Percentiles rank a stretch among this genome's conserved stretches.
Evolutionary conservation across 2,797 vertebrate species (phyloP).

Genomic region (Rhabdophis nuchalis): DNA sequence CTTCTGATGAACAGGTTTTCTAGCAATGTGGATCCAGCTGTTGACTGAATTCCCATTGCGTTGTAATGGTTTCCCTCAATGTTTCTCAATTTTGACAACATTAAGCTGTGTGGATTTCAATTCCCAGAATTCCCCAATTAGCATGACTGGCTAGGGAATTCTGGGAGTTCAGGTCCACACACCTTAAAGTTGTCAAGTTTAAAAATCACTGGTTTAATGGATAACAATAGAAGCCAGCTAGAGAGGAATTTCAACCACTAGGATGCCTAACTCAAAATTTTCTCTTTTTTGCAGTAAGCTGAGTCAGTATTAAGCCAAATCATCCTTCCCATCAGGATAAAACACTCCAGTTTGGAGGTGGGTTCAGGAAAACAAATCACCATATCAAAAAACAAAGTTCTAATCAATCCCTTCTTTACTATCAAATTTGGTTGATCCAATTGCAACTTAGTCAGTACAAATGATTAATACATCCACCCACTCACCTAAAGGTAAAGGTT

Average conservation of each 20-base stretch:
- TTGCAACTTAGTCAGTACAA: neutral
- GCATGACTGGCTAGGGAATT: neutral
- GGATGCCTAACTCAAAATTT: neutral
- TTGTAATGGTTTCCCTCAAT: neutral
- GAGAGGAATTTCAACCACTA: neutral
- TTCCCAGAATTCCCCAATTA: neutral
- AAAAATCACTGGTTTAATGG: neutral
- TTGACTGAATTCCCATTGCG: constrained; percentile 19
- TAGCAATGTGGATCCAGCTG: constrained; percentile 34
- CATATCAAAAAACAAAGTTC: neutral
- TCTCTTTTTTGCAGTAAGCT: constrained; percentile 8
- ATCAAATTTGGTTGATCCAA: neutral
- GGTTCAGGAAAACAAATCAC: neutral
- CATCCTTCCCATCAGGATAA: neutral
- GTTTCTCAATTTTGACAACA: neutral
- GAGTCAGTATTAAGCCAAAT: neutral
- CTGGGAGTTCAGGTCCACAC: neutral
- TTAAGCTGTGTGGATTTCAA: neutral
- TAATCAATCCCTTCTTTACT: neutral
- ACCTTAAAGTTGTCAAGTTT: neutral
- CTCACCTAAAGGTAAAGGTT: neutral
- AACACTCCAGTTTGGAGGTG: neutral
- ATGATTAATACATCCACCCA: neutral
- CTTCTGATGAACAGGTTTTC: neutral
- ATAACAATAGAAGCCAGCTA: neutral